Conservation (phyloP, 1,140 invertebrate genomes). For the Tigriopus japonicus region DNA sequence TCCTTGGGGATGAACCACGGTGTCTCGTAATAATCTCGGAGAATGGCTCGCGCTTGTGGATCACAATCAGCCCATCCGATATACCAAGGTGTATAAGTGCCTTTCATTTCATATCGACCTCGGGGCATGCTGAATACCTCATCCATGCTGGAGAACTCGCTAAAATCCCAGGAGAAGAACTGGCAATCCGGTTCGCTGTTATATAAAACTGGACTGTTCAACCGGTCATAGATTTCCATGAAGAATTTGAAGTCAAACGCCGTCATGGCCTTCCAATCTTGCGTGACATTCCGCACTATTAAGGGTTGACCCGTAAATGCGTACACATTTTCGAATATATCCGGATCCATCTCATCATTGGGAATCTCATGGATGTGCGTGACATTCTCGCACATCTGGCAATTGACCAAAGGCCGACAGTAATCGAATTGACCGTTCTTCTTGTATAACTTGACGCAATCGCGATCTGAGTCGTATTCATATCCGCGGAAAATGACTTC, state of each 20-base stretch:
- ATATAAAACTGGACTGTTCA: constrained; percentile 2
- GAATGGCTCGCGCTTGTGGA: constrained; percentile 44
- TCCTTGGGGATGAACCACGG: constrained; percentile 72
- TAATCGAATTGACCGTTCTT: neutral
- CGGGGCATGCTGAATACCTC: constrained; percentile 59
- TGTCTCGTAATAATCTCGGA: constrained; percentile 54
- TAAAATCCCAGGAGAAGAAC: constrained; percentile 62
- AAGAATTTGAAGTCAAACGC: constrained; percentile 5
- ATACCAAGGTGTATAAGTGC: constrained; percentile 55
- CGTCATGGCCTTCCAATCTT: constrained; percentile 4
- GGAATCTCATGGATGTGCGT: neutral
- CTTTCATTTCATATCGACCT: constrained; percentile 37
- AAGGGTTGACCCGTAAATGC: constrained; percentile 27
- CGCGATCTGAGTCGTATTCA: neutral
- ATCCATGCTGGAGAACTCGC: constrained; percentile 25
- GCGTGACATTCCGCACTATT: constrained; percentile 23
- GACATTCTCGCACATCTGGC: neutral
- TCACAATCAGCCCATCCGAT: constrained; percentile 88
- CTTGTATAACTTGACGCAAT: neutral
- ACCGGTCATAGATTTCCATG: neutral
- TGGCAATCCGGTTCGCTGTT: constrained; percentile 40
- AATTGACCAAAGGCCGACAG: constrained; percentile 5
- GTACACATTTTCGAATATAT: neutral
- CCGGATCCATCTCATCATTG: neutral
- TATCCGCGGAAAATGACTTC: neutral